Percentiles rank a stretch among this genome's conserved stretches.
Conservation (phyloP, 1,140 invertebrate species). For the Brachystomella parvula region DNA sequence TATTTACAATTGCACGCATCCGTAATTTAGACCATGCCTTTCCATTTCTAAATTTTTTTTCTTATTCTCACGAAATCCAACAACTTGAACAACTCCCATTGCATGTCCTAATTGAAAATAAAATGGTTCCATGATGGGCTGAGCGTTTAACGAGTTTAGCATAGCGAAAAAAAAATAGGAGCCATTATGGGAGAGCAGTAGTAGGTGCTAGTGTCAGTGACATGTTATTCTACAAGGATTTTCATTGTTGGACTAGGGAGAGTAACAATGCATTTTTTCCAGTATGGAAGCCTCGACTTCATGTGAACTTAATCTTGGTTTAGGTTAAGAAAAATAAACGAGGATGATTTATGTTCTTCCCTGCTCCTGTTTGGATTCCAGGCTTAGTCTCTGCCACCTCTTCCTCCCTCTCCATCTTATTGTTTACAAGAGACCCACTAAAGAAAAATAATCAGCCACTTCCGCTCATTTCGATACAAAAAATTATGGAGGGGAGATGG, state of each 20-base stretch:
- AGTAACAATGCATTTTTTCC: too few relatives aligned
- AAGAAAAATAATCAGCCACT: constrained; percentile 2
- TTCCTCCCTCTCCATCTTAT: too few relatives aligned
- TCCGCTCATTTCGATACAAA: neutral
- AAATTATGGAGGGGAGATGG: neutral
- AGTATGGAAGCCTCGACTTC: too few relatives aligned
- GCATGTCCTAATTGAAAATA: constrained; percentile 9
- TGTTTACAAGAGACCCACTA: neutral
- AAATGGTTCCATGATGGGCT: neutral
- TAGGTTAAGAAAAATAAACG: too few relatives aligned
- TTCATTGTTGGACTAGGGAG: neutral
- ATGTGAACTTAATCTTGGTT: too few relatives aligned
- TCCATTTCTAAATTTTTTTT: neutral
- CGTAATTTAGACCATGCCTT: neutral
- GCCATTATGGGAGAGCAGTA: neutral
- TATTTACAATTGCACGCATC: neutral
- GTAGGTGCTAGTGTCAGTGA: neutral
- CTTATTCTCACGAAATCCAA: neutral
- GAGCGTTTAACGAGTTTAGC: neutral
- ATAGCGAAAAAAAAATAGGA: neutral
- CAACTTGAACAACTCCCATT: too few relatives aligned
- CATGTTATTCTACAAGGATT: neutral
- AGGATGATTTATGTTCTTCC: too few relatives aligned
- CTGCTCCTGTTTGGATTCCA: too few relatives aligned
- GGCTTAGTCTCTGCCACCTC: too few relatives aligned